Percentiles rank a stretch among this genome's conserved stretches.
Conservation (phyloP, 2,113 vertebrate species). For the Oxyura jamaicensis region DNA sequence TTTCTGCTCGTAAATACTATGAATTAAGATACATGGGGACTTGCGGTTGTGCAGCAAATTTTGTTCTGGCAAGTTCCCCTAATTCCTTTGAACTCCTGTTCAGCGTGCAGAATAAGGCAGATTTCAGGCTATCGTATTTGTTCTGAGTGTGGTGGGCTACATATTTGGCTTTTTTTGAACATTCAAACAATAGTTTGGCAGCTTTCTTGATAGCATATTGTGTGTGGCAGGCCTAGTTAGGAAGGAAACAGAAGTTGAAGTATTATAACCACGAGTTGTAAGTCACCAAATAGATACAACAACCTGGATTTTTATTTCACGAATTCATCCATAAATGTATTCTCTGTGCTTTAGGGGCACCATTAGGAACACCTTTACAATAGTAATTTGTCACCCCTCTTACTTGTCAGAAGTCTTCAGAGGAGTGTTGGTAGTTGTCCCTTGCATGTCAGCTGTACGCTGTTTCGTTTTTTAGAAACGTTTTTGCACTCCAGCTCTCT, state of each 20-base stretch:
- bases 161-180: not conserved
- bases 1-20: not conserved
- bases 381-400: not conserved
- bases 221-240: not conserved
- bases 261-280: not conserved
- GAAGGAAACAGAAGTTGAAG: conserved; percentile 15
- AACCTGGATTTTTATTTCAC: not conserved
- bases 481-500: not conserved
- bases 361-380: not conserved
- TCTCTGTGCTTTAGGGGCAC: not conserved
- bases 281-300: not conserved
- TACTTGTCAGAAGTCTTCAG: not conserved
- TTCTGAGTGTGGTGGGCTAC: not conserved
- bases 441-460: not conserved
- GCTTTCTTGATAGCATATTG: conserved; percentile 2
- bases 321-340: not conserved
- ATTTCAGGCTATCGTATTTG: not conserved
- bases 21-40: not conserved
- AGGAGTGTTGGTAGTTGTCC: not conserved
- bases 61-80: not conserved
- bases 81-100: not conserved
- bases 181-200: conserved; percentile 35
- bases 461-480: not conserved
- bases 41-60: not conserved
- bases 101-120: not conserved